phyloP scores from a whole-genome alignment of 2,113 vertebrate species.

The Danio rerio region DNA sequence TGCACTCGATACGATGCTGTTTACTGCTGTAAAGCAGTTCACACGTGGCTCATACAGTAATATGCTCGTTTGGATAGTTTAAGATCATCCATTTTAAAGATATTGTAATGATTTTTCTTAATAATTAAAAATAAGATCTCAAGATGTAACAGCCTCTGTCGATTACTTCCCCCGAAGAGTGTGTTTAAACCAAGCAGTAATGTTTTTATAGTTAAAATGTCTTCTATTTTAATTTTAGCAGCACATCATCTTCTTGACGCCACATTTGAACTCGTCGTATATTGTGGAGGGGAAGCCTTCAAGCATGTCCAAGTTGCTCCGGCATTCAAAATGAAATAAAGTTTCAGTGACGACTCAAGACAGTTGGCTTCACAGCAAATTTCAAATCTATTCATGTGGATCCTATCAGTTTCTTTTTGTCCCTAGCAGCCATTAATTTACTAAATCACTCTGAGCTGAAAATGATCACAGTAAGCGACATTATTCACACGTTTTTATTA shows the following conservation, averaged over 20 bases:
- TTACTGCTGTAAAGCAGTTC: constrained; percentile 8
- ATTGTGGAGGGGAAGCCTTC: constrained; percentile 44
- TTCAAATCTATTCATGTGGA: constrained; percentile 74
- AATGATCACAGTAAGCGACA: constrained; percentile 91
- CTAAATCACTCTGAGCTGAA: constrained; percentile 93
- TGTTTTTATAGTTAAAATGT: constrained; percentile 31
- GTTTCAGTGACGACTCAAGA: constrained; percentile 66
- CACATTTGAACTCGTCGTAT: constrained; percentile 6
- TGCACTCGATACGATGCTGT: constrained; percentile 12
- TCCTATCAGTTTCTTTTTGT: constrained; percentile 88
- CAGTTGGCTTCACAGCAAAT: constrained; percentile 69
- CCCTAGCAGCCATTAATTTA: constrained; percentile 95
- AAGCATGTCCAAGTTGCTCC: constrained; percentile 52
- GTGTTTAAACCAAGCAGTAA: neutral
- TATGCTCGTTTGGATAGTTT: neutral
- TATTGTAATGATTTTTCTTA: neutral
- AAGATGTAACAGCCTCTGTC: neutral
- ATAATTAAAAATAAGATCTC: neutral
- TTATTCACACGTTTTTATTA: constrained; percentile 96
- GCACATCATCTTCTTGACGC: constrained; percentile 43
- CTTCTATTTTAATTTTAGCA: constrained; percentile 47
- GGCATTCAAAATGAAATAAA: constrained; percentile 69
- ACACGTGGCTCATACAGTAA: neutral
- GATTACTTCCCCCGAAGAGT: neutral
- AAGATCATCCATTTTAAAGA: neutral